A percentile compares a stretch with the other conserved stretches of the same genome.
phyloP scores from a whole-genome alignment of 1,140 invertebrate species.

The Brachionus paranguensis region DNA sequence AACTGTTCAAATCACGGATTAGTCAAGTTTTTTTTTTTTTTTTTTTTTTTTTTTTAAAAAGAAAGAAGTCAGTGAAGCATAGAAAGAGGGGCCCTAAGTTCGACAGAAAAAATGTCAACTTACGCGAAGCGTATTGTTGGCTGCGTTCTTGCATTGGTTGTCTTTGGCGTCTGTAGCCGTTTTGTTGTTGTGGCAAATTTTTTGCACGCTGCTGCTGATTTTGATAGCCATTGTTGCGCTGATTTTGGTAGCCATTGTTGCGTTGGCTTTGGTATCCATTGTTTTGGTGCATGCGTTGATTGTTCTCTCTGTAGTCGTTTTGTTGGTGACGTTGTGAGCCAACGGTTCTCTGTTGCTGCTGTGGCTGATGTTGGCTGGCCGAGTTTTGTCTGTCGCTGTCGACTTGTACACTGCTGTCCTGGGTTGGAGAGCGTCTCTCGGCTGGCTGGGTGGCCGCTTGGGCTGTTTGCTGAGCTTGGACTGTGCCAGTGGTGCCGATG shows the following conservation, averaged over 20 bases:
- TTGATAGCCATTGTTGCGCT: slow-evolving; percentile 15
- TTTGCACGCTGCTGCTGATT: background rate
- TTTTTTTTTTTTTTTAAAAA: no score
- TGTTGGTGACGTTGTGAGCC: background rate
- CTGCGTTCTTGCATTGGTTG: slow-evolving; percentile 17
- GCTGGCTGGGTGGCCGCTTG: background rate
- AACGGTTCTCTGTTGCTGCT: background rate
- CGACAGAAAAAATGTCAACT: background rate
- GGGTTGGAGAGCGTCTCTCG: slow-evolving; percentile 22
- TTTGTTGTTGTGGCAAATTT: background rate
- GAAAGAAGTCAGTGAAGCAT: background rate
- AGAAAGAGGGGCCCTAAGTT: background rate
- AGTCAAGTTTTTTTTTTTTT: background rate
- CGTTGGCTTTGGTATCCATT: slow-evolving; percentile 8
- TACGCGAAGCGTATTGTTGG: background rate
- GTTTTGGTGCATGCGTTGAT: slow-evolving; percentile 4
- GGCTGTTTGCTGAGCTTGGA: background rate
- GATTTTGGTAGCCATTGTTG: slow-evolving; percentile 24
- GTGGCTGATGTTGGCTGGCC: background rate
- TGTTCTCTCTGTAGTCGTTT: background rate
- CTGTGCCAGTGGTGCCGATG: background rate
- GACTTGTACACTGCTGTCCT: slow-evolving; percentile 38
- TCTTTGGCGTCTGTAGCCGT: slow-evolving; percentile 24
- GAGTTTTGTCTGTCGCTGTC: slow-evolving; percentile 15
- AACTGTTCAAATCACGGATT: background rate